These are phyloP conservation scores for Uromys caudimaculatus DNA, from an alignment of 2,797 vertebrate genomes.

Conservation along the genomic window DNA sequence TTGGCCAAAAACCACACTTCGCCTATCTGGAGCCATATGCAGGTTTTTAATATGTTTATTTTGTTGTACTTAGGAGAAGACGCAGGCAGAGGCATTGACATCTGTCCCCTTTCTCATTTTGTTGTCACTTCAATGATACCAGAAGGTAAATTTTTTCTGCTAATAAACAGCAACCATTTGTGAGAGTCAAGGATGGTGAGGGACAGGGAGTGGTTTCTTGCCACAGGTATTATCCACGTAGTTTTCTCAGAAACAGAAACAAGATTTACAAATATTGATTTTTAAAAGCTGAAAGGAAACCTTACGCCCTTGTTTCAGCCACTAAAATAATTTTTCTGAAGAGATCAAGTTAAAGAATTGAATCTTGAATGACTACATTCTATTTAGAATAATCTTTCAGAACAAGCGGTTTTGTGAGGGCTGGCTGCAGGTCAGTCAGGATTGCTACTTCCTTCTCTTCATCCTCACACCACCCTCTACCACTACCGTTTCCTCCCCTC, in stretches of 20 bases:
- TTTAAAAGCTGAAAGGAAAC: slow-evolving; percentile 82
- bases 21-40: background rate
- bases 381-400: slow-evolving; percentile 63
- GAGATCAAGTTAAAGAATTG: slow-evolving; percentile 64
- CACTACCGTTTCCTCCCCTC: background rate
- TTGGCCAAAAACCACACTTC: background rate
- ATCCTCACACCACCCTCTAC: background rate
- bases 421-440: background rate
- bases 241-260: slow-evolving; percentile 84
- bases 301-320: slow-evolving; percentile 80
- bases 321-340: slow-evolving; percentile 82
- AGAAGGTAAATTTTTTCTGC: slow-evolving; percentile 55
- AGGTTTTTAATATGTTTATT: slow-evolving; percentile 3
- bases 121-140: background rate
- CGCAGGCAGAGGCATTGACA: background rate
- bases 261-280: slow-evolving; percentile 86
- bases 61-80: background rate
- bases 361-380: slow-evolving; percentile 54
- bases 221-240: slow-evolving; percentile 77
- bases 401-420: slow-evolving; percentile 48
- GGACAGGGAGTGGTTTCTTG: slow-evolving; percentile 75
- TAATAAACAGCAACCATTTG: slow-evolving; percentile 41
- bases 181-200: slow-evolving; percentile 64
- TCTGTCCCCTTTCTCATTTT: slow-evolving; percentile 16
- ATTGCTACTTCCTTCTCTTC: background rate